Percentiles rank a stretch among this genome's conserved stretches.
phyloP scores from a whole-genome alignment of 2,797 vertebrate species.

The Pagetopsis macropterus region DNA sequence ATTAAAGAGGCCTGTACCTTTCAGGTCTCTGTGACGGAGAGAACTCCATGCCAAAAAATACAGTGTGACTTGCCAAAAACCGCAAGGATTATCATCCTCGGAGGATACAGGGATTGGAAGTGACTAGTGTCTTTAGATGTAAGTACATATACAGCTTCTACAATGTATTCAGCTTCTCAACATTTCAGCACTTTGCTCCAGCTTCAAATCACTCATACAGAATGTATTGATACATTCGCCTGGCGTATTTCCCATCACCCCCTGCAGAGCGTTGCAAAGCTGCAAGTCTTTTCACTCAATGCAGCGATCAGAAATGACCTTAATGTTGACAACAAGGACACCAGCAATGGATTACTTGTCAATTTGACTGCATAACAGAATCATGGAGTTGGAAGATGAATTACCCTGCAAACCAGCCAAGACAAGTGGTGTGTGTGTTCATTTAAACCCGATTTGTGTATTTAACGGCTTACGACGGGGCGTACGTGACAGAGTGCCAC shows the following conservation, averaged over 20 bases:
- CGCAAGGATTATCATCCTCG: slow-evolving; percentile 5
- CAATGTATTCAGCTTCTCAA: neutral
- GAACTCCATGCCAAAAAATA: slow-evolving; percentile 14
- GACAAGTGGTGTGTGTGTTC: slow-evolving; percentile 88
- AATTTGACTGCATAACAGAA: slow-evolving; percentile 88
- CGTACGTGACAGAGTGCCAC: slow-evolving; percentile 76
- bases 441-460: slow-evolving; percentile 88
- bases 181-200: neutral
- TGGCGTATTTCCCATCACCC: slow-evolving; percentile 55
- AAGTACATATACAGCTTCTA: neutral
- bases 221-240: slow-evolving; percentile 50
- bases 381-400: slow-evolving; percentile 86
- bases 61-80: neutral
- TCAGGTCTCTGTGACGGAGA: slow-evolving; percentile 20
- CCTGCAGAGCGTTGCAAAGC: slow-evolving; percentile 60
- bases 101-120: slow-evolving; percentile 25
- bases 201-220: slow-evolving; percentile 47
- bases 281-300: slow-evolving; percentile 73
- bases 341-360: slow-evolving; percentile 86
- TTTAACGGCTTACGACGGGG: slow-evolving; percentile 79
- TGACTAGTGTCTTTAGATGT: slow-evolving; percentile 9
- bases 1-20: slow-evolving; percentile 35
- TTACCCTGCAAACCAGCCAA: slow-evolving; percentile 82
- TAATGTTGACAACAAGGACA: slow-evolving; percentile 87
- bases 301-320: slow-evolving; percentile 84